Evolutionary conservation across 2,888 invertebrate species (phyloP), one percentile per base, ranked within the genome.

Genomic region (Gibbula magus): DNA sequence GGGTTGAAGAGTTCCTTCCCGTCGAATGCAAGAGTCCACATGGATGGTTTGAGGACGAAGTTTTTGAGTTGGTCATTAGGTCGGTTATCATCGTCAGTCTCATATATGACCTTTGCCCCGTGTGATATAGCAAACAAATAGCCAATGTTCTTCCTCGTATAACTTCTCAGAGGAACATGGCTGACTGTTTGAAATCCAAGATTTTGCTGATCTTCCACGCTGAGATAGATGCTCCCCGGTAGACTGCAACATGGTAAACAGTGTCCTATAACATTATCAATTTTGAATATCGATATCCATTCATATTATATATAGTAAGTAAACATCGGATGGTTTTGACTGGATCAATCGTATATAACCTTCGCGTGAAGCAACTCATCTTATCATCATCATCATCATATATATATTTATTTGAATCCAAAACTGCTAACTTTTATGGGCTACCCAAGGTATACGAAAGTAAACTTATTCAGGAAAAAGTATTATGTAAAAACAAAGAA

Each of bases 61-160:
- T 53, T 77, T 54, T 61, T 8, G 22, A 81, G 73, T 2, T n/a
- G 20, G 70, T 81, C 81, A 39, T 52, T 18, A 7, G 81, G 79
- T 22, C 79, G 52, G 32, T 79, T 75, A 29, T 79, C 75, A 56
- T 79, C 79, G 45, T 79, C 79, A 20, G 79, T 79, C 16, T 74
- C 66, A 51, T 75, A 79, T 10, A 79, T 79, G n/a, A 79, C 39
- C 45, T 79, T 39, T 16, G 79, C 77, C 29, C 77, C 80, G 18
- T 56, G 39, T 16, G 39, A 10, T 53, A 67, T 61, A 5, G 79
- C 79, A 39, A 32, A 75, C 20, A 79, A 39, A 20, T 76, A 77
- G 10, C 77, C 80, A 53, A 77, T 18, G 18, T 45, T 73, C 51
- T 67, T 74, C 39, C 80, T 8, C 3, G 77, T n/a, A 51, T 80